A percentile compares a stretch with the other conserved stretches of the same genome.
phyloP scores from a whole-genome alignment of 2,797 vertebrate genomes.

The Anniella stebbinsi region DNA sequence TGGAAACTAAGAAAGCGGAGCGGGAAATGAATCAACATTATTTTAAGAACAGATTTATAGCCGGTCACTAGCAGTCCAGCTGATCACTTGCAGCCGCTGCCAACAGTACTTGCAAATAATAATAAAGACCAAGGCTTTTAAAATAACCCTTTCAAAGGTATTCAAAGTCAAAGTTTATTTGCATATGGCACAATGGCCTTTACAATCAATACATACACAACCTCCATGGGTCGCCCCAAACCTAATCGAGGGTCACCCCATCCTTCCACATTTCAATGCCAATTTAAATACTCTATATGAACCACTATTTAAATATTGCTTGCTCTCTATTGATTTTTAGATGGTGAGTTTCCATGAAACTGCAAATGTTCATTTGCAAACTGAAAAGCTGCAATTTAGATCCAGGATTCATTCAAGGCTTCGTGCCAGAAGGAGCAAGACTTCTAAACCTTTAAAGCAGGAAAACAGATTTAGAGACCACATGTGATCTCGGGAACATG shows the following conservation, averaged over 20 bases:
- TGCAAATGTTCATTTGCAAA: conserved; percentile 29
- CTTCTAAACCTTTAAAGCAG: neutral
- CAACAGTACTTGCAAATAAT: conserved; percentile 15
- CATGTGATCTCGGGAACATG: too few species aligned
- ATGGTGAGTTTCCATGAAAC: fast-evolving
- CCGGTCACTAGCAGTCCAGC: conserved; percentile 29
- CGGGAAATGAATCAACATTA: conserved; percentile 37
- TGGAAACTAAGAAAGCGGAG: conserved; percentile 33
- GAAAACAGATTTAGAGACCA: neutral
- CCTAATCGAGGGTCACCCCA: too few species aligned
- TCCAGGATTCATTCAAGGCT: conserved; percentile 40
- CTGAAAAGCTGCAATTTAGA: conserved; percentile 35
- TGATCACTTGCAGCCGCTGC: conserved; percentile 46
- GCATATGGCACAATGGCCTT: too few species aligned
- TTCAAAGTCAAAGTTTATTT: too few species aligned
- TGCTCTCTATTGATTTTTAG: neutral
- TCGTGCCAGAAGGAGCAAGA: conserved; percentile 9
- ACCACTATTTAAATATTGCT: too few species aligned
- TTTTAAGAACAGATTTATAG: conserved; percentile 45
- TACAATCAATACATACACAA: too few species aligned
- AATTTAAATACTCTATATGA: too few species aligned
- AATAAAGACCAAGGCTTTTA: neutral
- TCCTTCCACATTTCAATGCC: too few species aligned
- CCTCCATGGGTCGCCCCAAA: too few species aligned
- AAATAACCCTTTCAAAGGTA: conserved; percentile 12